Base-by-base conservation (phyloP, 1,140 invertebrate genomes). In the Diorhabda carinulata region DNA sequence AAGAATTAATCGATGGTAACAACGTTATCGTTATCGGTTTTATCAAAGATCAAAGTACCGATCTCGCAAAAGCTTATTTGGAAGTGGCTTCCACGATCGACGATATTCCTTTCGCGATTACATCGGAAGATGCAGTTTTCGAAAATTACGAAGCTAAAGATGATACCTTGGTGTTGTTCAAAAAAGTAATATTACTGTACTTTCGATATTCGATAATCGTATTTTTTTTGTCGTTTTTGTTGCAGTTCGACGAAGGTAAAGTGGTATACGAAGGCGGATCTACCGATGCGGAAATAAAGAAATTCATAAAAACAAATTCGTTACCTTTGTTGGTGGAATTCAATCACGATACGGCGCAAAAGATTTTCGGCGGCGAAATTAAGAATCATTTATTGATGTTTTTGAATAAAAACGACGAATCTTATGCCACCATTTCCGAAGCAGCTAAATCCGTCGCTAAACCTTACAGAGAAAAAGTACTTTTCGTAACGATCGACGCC, bases 281-380 rank as follows among this genome's bases (percentile, higher is more conserved):
- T 9, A 84, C 80, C 42, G 87, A 89, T 70, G 88, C 90, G 60
- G 81, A 82, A 47, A 79, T 99, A 61, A 91, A 91, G 80, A 90
- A 90, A 74, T 99, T 98, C 86, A 87, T 99, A 69, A 83, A 87
- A 71, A 83, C 89, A 10, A 91, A 98, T 78, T 90, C 93, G 68
- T 84, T 99, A 77, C 97, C 98, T 62, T 83, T 97, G 60, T 90
- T 99, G 75, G 92, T 98, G 65, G 97, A 99, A 82, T 99, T 99
- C 86, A 98, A 95, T 73, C 96, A 98, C 76, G 93, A 98, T 82
- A 98, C 94, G 45, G 98, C 96, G 4, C 90, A 92, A 74, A 98
- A 98, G 83, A 98, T 99, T 81, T 99, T 99, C 81, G 95, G 95
- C 74, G 98, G 98, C 73, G 93, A 97, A 67, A 94, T 99, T 81